These are phyloP conservation scores for Yasuhikotakia modesta DNA, from an alignment of 2,797 vertebrate genomes.

Conservation along the genomic window DNA sequence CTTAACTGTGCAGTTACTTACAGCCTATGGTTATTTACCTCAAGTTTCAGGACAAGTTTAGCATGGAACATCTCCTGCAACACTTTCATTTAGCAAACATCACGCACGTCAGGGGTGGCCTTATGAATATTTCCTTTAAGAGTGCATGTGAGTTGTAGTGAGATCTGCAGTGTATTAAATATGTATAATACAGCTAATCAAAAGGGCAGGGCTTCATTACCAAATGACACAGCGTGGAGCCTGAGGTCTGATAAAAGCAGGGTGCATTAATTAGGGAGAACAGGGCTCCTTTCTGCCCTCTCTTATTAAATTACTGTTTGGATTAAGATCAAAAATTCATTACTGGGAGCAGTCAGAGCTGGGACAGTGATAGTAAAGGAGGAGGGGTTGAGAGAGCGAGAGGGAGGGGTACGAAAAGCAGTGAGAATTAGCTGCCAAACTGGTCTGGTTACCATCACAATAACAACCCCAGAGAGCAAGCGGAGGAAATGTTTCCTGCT, in stretches of 20 bases:
- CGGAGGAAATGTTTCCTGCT: constrained; percentile 52
- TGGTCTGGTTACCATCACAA: constrained; percentile 58
- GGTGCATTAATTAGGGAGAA: constrained; percentile 71
- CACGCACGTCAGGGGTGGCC: constrained; percentile 23
- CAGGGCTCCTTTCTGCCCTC: constrained; percentile 67
- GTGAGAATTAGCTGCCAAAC: constrained; percentile 54
- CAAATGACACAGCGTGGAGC: constrained; percentile 52
- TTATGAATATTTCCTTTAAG: constrained; percentile 52
- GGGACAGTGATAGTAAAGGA: constrained; percentile 56
- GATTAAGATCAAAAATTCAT: constrained; percentile 80
- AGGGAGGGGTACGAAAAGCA: constrained; percentile 6
- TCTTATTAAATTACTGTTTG: constrained; percentile 79
- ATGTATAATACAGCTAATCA: constrained; percentile 61
- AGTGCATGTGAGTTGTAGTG: constrained; percentile 46
- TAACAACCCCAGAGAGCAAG: constrained; percentile 51
- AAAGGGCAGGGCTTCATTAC: constrained; percentile 62
- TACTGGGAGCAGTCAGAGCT: constrained; percentile 67
- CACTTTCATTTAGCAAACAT: constrained; percentile 8
- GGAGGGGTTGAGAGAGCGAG: constrained; percentile 16
- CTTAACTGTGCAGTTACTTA: neutral
- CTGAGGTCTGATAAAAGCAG: constrained; percentile 64
- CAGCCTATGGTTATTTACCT: neutral
- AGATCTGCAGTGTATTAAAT: constrained; percentile 58
- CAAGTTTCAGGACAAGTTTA: neutral
- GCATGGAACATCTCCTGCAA: constrained; percentile 31